Base-by-base conservation (phyloP, 2,113 vertebrate genomes). In the Lagenorhynchus albirostris region DNA sequence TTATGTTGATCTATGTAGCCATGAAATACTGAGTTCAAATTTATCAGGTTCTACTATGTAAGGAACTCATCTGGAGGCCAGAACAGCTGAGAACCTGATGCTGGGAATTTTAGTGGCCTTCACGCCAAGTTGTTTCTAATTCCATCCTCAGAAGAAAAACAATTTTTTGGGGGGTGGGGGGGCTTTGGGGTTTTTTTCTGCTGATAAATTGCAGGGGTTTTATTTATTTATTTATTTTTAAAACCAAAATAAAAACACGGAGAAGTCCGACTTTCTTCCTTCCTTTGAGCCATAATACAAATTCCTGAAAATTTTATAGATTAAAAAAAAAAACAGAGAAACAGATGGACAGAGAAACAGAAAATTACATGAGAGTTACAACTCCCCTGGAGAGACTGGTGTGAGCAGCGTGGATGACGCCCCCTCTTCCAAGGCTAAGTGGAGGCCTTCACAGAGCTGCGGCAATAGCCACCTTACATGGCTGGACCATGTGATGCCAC, bases 271-370 rank as follows among this genome's bases (percentile, higher is more conserved):
- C 76, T 96, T 5, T 79, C 58, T 95, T 87, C 73, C 70, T 76
- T 94, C 97, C 92, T 94, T 82, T 82, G 68, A 90, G 26, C 96
- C 97, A 84, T 47, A 0, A 97, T 55, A 96, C 65, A 96, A 29
- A 89, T 95, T 96, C 92, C 96, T 98, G 26, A 91, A 96, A 96
- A 81, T 20, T 94, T 97, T 73, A 96, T 63, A 92, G 88, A 87
- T 96, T 93, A 89, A 93, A 89, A 70, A 74, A 83, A 38, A 97
- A 89, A 96, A 63, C 44, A 47, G 44, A 47, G 44, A 8, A 47
- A 47, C 9, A 11, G 65, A 95, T 33, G 86, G 53, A 70, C 31
- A 92, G 96, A 50, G 25, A 74, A 68, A 88, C n/a, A 33, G n/a
- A 53, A 90, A 63, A 38, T n/a, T 25, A 26, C 26, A 38, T 79